Conservation (phyloP, 2,888 invertebrate genomes). For the Chydorus sphaericus region DNA sequence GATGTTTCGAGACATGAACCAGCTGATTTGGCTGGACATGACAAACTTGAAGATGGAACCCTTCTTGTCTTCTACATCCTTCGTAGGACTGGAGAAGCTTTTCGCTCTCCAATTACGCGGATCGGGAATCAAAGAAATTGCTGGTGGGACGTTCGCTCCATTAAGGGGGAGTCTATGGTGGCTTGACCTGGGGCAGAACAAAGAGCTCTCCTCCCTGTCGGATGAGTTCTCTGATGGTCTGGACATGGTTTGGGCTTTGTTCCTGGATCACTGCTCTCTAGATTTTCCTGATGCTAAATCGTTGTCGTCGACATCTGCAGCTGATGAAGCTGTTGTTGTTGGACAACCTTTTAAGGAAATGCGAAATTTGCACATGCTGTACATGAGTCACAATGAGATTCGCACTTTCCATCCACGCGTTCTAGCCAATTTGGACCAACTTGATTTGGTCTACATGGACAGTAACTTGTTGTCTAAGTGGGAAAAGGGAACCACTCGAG, state of each 20-base stretch:
- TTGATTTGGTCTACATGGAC: constrained; percentile 35
- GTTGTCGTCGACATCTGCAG: constrained; percentile 23
- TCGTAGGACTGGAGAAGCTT: constrained; percentile 26
- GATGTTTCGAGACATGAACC: constrained; percentile 22
- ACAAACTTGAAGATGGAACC: constrained; percentile 29
- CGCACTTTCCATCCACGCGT: neutral
- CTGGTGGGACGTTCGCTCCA: constrained; percentile 30
- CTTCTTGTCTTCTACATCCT: constrained; percentile 25
- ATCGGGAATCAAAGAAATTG: constrained; percentile 30
- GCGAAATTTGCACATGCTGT: constrained; percentile 30
- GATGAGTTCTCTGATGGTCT: constrained; percentile 6
- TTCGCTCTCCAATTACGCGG: constrained; percentile 34
- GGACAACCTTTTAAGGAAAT: constrained; percentile 31
- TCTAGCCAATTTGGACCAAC: constrained; percentile 18
- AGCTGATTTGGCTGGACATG: constrained; percentile 30
- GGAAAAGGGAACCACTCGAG: constrained; percentile 24
- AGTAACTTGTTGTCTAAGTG: constrained; percentile 37
- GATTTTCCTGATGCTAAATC: neutral
- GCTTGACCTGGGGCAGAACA: constrained; percentile 42
- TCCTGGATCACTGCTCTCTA: constrained; percentile 7
- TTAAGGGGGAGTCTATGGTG: constrained; percentile 31
- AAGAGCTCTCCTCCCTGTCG: neutral
- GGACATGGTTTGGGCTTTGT: neutral
- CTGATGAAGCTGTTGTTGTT: constrained; percentile 22
- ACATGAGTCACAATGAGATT: constrained; percentile 40